Percentiles rank a stretch among this genome's conserved stretches.
Evolutionary conservation across 2,797 vertebrate species (phyloP).

Genomic region (Paedocypris micromegethes): DNA sequence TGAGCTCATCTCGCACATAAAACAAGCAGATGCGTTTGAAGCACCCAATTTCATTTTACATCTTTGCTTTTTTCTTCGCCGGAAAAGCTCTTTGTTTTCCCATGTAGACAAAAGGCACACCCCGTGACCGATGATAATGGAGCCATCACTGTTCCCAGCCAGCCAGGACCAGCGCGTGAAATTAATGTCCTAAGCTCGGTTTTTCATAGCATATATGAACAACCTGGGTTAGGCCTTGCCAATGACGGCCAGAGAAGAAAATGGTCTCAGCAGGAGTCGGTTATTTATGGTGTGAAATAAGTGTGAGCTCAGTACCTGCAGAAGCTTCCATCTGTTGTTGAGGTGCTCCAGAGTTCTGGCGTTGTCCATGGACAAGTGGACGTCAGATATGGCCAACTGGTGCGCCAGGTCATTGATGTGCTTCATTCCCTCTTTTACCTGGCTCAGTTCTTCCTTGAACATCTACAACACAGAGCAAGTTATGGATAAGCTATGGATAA

Average conservation of each 20-base stretch:
- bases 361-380: constrained; percentile 95
- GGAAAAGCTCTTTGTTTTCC: constrained; percentile 29
- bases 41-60: constrained; percentile 30
- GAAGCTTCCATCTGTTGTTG: constrained; percentile 89
- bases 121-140: constrained; percentile 35
- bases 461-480: constrained; percentile 63
- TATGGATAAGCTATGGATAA: background rate
- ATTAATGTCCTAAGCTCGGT: constrained; percentile 17
- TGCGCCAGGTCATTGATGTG: constrained; percentile 91
- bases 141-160: constrained; percentile 29
- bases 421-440: constrained; percentile 92
- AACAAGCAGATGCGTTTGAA: constrained; percentile 25
- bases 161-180: constrained; percentile 18
- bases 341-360: constrained; percentile 88
- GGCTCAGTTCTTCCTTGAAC: constrained; percentile 90
- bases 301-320: constrained; percentile 77
- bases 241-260: background rate
- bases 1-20: constrained; percentile 14
- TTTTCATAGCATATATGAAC: constrained; percentile 19
- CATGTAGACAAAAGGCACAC: constrained; percentile 32
- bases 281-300: constrained; percentile 9
- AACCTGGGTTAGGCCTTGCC: background rate
- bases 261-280: constrained; percentile 12
- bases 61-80: constrained; percentile 5
- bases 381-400: constrained; percentile 92